Evolutionary conservation across 2,113 vertebrate genomes (phyloP), one percentile per base, ranked within the genome.

Genomic region (Lophotis ruficrista): DNA sequence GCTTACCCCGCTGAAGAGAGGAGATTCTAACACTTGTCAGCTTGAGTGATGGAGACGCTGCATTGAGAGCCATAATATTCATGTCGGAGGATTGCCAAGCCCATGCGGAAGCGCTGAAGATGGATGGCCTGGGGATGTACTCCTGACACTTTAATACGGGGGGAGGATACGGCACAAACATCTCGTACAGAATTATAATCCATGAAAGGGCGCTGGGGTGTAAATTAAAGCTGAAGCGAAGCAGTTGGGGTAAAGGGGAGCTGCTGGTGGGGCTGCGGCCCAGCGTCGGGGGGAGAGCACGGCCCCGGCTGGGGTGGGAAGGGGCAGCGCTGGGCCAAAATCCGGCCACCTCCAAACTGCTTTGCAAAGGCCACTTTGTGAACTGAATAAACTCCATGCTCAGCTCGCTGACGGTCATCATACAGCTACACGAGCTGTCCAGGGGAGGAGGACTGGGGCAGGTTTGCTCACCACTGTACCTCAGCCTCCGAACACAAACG

Each of bases 21-120:
- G 90, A 96, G 96, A 96, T 93, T 94, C 94, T 96, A 93, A 81
- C 96, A 94, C 96, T 96, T 96, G 97, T 97, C 97, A 85, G 28
- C 71, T 80, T 90, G 87, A 95, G 95, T 96, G 95, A 96, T 97
- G 96, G 93, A 97, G 93, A 64, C 87, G 89, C 95, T 66, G 88
- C 96, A 91, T 85, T 78, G 95, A 96, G 97, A 97, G 97, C 96
- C 96, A 97, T 97, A 97, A 97, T 97, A 97, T 97, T 97, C 97
- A 97, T 96, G 96, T 96, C 87, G 70, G 95, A 89, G 96, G 91
- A 97, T 96, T 97, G 95, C 96, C 95, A 97, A 96, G 95, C 95
- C 95, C 95, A 8, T 92, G 90, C 64, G 96, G 97, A 97, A 96
- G 95, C 16, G 68, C 30, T 87, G 95, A 97, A 97, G 97, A 97